These are phyloP conservation scores for Mesaphorura yosii DNA, from an alignment of 1,140 invertebrate genomes.

Conservation along the genomic window DNA sequence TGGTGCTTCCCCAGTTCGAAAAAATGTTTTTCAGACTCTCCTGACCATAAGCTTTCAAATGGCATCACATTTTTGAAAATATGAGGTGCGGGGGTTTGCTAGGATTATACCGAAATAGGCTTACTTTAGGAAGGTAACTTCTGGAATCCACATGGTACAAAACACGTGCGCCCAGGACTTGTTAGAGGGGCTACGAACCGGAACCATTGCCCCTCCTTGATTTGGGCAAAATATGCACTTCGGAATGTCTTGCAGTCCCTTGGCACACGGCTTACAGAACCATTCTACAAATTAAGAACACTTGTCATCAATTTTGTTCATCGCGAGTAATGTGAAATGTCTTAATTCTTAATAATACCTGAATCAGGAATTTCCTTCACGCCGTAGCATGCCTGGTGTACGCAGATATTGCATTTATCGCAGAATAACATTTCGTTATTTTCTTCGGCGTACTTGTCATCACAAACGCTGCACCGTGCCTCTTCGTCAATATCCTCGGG, in stretches of 20 bases:
- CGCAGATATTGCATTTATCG: conserved; percentile 4
- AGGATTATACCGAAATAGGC: no score
- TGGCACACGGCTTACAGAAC: background rate
- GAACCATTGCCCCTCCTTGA: background rate
- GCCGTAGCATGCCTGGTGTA: conserved; percentile 8
- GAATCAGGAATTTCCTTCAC: background rate
- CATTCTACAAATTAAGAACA: background rate
- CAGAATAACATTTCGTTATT: conserved; percentile 6
- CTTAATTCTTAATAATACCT: background rate
- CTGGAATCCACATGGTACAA: conserved; percentile 2
- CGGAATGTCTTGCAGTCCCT: no score
- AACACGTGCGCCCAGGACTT: background rate
- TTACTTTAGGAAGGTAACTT: background rate
- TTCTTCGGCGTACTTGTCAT: background rate
- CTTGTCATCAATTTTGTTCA: background rate
- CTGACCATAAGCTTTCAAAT: no score
- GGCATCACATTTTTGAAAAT: no score
- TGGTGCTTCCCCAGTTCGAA: no score
- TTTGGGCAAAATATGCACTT: conserved; percentile 3
- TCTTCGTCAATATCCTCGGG: no score
- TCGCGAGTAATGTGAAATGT: background rate
- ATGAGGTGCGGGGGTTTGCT: no score
- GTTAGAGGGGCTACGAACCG: background rate
- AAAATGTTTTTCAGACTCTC: no score
- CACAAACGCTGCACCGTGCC: conserved; percentile 1